Base-by-base conservation (phyloP, 2,888 invertebrate genomes). In the Leuctra nigra region DNA sequence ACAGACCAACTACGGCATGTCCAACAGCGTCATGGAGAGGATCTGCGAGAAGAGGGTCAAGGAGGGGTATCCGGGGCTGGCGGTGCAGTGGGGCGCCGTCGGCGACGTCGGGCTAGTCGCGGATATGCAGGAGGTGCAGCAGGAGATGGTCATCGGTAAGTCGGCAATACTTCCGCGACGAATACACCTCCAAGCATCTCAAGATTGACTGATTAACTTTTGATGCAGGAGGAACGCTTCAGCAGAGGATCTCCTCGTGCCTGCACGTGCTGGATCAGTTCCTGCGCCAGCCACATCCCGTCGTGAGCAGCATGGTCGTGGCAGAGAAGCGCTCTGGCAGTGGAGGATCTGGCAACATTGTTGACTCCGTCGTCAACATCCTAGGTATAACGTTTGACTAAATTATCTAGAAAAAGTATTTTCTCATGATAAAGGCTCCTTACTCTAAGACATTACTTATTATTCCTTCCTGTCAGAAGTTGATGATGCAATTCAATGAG, bases 11-110 rank as follows among this genome's bases (percentile, higher is more conserved):
- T 95, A 94, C 69, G 94, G 91, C 23, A 85, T 87, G 77, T 86
- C 91, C 41, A 95, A 94, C 74, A 91, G 91, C 0, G 80, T 87
- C 3, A 91, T 93, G 91, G 92, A 94, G 71, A 79, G 91, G 62
- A 83, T 94, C 63, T 88, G 89, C 68, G 93, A 91, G 70, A 73
- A 76, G 66, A 80, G 91, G 62, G 76, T 76, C 65, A 72, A 71
- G 55, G 81, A 83, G 6, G 87, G 89, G 0, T 75, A 84, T 0
- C 89, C 91, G 1, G 93, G 80, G 0, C 71, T 91, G 59, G 93
- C 93, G 1, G 82, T 95, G 9, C 91, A 95, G 69, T 95, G 94
- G 93, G 94, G 95, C 36, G 93, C 92, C 33, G 81, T 95, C 54
- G 95, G 92, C 53, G 94, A 95, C 71, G 88, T 87, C 55, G 84